Percentiles rank a stretch among this genome's conserved stretches.
These are phyloP conservation scores for Platysternon megacephalum DNA, from an alignment of 2,113 vertebrate species.

Conservation along the genomic window DNA sequence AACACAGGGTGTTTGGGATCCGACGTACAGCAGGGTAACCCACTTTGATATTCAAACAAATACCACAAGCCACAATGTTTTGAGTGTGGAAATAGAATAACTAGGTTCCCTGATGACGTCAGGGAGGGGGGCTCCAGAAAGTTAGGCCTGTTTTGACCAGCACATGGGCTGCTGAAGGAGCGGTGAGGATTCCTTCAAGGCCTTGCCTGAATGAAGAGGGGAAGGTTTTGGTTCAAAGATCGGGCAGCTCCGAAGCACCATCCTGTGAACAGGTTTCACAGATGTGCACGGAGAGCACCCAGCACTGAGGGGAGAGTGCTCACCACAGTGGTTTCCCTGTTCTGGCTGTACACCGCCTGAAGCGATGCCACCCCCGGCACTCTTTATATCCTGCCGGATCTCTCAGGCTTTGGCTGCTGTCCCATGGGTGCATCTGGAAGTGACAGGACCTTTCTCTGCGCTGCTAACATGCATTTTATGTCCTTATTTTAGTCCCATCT, in stretches of 20 bases:
- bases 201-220: not conserved
- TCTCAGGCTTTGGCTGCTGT: accelerated
- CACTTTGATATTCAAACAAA: not conserved
- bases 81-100: not conserved
- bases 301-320: not conserved
- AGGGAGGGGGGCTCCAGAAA: accelerated
- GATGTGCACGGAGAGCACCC: accelerated
- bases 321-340: not conserved
- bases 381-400: not conserved
- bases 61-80: not conserved
- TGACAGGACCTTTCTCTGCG: accelerated
- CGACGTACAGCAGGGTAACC: accelerated
- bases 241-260: not conserved
- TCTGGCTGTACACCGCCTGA: accelerated
- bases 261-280: accelerated
- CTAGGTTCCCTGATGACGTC: not conserved
- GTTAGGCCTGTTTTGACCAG: accelerated
- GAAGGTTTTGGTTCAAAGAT: not conserved
- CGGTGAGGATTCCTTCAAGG: no score
- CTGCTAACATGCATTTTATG: not conserved
- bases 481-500: conserved; percentile 28
- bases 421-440: accelerated
- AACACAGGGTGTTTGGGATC: not conserved
- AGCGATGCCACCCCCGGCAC: accelerated
- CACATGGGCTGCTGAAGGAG: accelerated